Conservation (phyloP, 2,113 vertebrate genomes). For the Oncorhynchus gorbuscha region DNA sequence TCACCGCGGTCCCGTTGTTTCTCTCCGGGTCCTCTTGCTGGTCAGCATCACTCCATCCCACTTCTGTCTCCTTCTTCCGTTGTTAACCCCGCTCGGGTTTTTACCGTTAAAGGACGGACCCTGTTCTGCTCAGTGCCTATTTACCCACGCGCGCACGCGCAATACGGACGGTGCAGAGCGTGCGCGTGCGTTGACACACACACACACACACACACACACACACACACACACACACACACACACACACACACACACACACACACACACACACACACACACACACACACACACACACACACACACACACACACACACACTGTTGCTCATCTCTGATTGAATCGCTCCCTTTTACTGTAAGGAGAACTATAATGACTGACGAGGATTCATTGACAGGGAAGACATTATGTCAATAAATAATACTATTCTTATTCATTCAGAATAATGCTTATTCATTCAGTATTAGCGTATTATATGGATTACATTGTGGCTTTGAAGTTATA, state of each 20-base stretch:
- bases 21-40: neutral
- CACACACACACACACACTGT: neutral
- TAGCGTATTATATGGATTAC: too few relatives aligned
- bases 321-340: neutral
- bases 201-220: neutral
- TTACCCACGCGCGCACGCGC: conserved; percentile 21
- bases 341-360: too few relatives aligned
- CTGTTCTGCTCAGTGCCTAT: conserved; percentile 9
- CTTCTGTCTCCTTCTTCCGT: neutral
- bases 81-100: neutral
- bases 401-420: too few relatives aligned
- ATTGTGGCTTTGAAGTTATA: too few relatives aligned
- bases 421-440: too few relatives aligned
- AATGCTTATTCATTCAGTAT: too few relatives aligned
- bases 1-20: neutral
- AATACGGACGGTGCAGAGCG: neutral
- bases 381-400: too few relatives aligned
- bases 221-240: neutral
- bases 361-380: too few relatives aligned
- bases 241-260: neutral
- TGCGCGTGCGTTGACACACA: neutral
- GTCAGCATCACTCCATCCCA: neutral
- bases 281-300: too few relatives aligned
- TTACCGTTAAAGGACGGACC: neutral
- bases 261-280: neutral